Evolutionary conservation across 2,888 invertebrate genomes (phyloP).

Genomic region (Hirtodrosophila duncani): DNA sequence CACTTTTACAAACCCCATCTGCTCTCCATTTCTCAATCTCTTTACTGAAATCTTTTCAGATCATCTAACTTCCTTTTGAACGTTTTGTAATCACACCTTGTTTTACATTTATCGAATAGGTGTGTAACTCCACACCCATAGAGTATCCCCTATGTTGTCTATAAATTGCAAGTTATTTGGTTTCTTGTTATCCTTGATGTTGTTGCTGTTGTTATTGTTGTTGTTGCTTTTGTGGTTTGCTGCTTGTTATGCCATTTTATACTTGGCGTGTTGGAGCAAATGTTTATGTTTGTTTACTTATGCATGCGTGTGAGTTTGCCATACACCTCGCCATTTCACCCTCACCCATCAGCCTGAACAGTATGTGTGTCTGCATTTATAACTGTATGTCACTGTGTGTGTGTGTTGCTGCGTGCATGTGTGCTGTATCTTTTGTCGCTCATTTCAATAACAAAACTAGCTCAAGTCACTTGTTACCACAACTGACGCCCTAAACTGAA

Average conservation of each 20-base stretch:
- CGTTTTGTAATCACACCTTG: too few relatives aligned
- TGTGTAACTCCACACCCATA: not conserved
- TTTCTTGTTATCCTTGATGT: slow-evolving; percentile 1
- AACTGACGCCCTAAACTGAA: slow-evolving; percentile 67
- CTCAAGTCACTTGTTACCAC: slow-evolving; percentile 66
- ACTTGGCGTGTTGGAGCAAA: slow-evolving; percentile 66
- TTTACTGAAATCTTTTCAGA: too few relatives aligned
- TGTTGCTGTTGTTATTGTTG: slow-evolving; percentile 18
- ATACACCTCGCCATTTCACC: slow-evolving; percentile 24
- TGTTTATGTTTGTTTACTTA: slow-evolving; percentile 72
- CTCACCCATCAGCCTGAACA: not conserved
- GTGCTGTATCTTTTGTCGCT: slow-evolving; percentile 25
- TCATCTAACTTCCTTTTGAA: too few relatives aligned
- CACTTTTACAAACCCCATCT: too few relatives aligned
- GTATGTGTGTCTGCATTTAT: slow-evolving; percentile 26
- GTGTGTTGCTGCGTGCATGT: slow-evolving; percentile 19
- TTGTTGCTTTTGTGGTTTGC: slow-evolving; percentile 51
- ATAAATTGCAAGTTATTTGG: not conserved
- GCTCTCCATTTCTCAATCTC: too few relatives aligned
- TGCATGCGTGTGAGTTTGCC: slow-evolving; percentile 68
- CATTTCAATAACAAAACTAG: slow-evolving; percentile 72
- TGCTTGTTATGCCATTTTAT: slow-evolving; percentile 70
- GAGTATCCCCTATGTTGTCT: slow-evolving; percentile 4
- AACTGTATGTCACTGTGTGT: slow-evolving; percentile 22
- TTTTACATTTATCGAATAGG: too few relatives aligned